Conservation (phyloP, 64 coral and sea anemone genomes). For the Porites lutea region DNA sequence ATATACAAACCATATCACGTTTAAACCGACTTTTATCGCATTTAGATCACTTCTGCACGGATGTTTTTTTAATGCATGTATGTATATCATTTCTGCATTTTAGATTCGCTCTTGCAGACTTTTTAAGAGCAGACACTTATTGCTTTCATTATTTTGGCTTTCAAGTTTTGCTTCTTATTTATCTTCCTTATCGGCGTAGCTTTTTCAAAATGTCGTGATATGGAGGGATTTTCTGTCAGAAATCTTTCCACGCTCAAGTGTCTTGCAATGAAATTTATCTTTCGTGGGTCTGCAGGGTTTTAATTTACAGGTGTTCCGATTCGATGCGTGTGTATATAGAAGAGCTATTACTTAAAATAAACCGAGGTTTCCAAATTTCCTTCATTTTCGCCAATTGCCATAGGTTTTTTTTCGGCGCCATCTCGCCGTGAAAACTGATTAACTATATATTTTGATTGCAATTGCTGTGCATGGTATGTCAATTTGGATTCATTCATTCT, state of each 20-base stretch:
- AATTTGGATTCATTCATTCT: not conserved
- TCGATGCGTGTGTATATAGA: not conserved
- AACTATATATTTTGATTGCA: not conserved
- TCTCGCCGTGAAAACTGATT: not conserved
- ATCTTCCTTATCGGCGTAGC: not conserved
- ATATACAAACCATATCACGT: too few relatives aligned
- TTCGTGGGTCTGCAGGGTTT: not conserved
- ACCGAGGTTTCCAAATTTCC: not conserved
- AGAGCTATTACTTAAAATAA: not conserved
- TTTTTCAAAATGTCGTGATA: not conserved
- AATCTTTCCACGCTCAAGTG: not conserved
- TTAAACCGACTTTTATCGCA: too few relatives aligned
- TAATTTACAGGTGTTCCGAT: not conserved
- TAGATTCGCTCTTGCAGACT: too few relatives aligned
- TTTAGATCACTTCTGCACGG: too few relatives aligned
- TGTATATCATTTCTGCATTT: too few relatives aligned
- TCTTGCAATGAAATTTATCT: not conserved
- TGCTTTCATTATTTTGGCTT: too few relatives aligned
- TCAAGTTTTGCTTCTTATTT: too few relatives aligned
- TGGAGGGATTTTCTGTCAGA: not conserved
- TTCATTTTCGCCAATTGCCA: not conserved
- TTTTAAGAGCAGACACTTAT: too few relatives aligned
- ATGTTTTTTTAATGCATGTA: too few relatives aligned
- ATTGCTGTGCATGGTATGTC: not conserved
- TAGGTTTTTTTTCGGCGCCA: not conserved